Base-by-base conservation (phyloP, 2,113 vertebrate species). In the Ellobius talpinus region DNA sequence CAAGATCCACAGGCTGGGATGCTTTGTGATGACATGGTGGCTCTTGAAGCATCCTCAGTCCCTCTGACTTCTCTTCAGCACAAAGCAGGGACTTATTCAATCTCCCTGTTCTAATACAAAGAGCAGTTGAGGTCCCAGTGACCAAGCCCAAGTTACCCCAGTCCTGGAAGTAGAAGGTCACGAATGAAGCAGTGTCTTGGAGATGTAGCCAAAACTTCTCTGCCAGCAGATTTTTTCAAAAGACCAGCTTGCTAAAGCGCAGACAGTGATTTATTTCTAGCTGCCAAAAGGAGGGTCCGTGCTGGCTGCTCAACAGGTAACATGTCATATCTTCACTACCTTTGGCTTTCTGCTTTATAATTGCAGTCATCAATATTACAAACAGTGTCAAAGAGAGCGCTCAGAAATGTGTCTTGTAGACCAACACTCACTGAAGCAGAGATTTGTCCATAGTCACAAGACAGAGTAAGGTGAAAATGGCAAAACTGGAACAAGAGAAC, bases 341-440 rank as follows among this genome's bases (percentile, higher is more conserved):
- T 47, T 19, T 82, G 72, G 39, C 77, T 88, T 88, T n/a, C 61
- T 11, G 26, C 7, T 76, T 33, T n/a, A 47, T 21, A 47, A 66
- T 42, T 70, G 55, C 79, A n/a, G 45, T 33, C 74, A 91, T 77
- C 92, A 50, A 45, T 79, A 90, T 52, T 39, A 90, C 91, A 61
- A 85, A 87, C 0, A 19, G 29, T 33, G 31, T 92, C 90, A n/a
- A 89, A 50, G 58, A 24, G 39, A 96, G 23, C 39, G 58, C 61
- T 63, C 58, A 70, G 63, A 85, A 94, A 92, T 76, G 11, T n/a
- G 55, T 21, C 47, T 42, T 52, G 50, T 19, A 92, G 52, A 85
- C 63, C 33, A 87, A 70, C 61, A 58, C 78, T 77, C 85, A 87
- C 10, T 5, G 39, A 77, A 90, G 55, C 42, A 68, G 19, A 50